Base-by-base conservation (phyloP, 1,140 invertebrate genomes). In the Phortica variegata region DNA sequence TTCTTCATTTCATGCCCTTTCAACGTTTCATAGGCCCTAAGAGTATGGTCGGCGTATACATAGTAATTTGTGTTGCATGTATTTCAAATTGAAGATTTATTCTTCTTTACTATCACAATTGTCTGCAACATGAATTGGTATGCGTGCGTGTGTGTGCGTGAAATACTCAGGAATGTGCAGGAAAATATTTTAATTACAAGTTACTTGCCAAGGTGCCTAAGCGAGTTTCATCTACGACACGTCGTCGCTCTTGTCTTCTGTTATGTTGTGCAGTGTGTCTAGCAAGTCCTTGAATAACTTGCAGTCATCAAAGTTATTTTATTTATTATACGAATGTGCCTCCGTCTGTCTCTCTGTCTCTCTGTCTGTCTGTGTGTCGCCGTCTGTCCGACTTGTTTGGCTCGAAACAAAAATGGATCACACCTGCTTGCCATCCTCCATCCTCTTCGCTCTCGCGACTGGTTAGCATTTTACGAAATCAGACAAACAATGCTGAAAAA, bases 101-200 rank as follows among this genome's bases (percentile, higher is more conserved):
- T 68, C 68, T 44, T 60, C 38, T 56, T 37, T 47, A 36, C 17
- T 21, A 2, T 16, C 16, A 9, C 17, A 10, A 38, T 19, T 38
- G 21, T 23, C 19, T n/a, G 15, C 6, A 4, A 34, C 6, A 34
- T n/a, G 26, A 29, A 13, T 13, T 19, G 33, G 18, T 9, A 12
- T 41, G 16, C 20, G 8, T 32, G 16, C 23, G 29, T 31, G 26
- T 37, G 36, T 43, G 32, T 47, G 32, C 26, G 34, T 49, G 16
- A 66, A 68, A 63, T 60, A 57, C 65, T 68, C 60, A 56, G 63
- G 63, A 68, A 68, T 68, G 63, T 65, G 60, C 58, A 69, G 63
- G 65, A 68, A 68, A 68, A 69, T 68, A 68, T 68, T 65, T 69
- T 68, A 68, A 68, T 68, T 68, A 68, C 69, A 68, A 63, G 60